phyloP scores from a whole-genome alignment of 1,140 invertebrate species.

The Papilio polytes region DNA sequence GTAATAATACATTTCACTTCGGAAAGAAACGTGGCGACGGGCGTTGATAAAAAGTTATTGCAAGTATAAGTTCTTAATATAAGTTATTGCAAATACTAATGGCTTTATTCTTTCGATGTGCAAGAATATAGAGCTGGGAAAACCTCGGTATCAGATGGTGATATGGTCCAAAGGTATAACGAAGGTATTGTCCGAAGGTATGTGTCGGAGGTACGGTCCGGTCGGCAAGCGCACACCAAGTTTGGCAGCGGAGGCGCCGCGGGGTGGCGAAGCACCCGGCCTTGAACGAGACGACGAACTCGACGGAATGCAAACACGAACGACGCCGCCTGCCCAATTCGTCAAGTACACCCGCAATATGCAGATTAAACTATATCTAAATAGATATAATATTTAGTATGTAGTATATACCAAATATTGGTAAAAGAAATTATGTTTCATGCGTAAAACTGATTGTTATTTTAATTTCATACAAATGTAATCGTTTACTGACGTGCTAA shows the following conservation, averaged over 20 bases:
- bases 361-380: conserved; percentile 45
- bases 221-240: conserved; percentile 30
- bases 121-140: too few relatives aligned
- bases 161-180: background rate
- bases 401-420: background rate
- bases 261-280: conserved; percentile 63
- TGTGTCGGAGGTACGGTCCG: background rate
- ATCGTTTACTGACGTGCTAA: too few relatives aligned
- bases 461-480: too few relatives aligned
- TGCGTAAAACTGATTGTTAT: too few relatives aligned
- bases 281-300: conserved; percentile 74
- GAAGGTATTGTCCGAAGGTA: background rate
- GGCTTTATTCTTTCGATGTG: too few relatives aligned
- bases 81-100: too few relatives aligned
- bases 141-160: background rate
- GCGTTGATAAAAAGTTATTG: too few relatives aligned
- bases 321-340: conserved; percentile 67
- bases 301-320: conserved; percentile 75
- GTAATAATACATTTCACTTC: too few relatives aligned
- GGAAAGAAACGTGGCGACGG: too few relatives aligned
- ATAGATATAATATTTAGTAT: too few relatives aligned
- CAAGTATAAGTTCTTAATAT: too few relatives aligned
- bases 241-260: conserved; percentile 62
- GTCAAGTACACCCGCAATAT: conserved; percentile 55
- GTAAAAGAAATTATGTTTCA: too few relatives aligned